Evolutionary conservation across 2,888 invertebrate genomes (phyloP).

Genomic region (Lepeophtheirus nordmannii): DNA sequence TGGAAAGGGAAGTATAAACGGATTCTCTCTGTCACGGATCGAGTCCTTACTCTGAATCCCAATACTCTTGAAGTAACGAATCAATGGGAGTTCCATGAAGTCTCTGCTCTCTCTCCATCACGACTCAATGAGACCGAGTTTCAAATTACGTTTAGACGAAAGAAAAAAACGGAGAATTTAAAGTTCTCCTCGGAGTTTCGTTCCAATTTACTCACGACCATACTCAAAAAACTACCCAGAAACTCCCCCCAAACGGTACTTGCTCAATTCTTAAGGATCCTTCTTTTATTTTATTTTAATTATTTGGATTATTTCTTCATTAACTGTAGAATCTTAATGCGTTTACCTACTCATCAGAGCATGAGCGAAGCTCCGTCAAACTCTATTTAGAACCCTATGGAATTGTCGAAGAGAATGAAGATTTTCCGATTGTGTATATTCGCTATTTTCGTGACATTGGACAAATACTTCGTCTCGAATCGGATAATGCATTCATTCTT

Average conservation of each 20-base stretch:
- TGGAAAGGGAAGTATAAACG: constrained; percentile 62
- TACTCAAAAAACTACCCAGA: constrained; percentile 40
- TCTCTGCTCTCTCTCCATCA: constrained; percentile 37
- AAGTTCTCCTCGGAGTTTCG: constrained; percentile 91
- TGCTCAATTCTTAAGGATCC: not conserved
- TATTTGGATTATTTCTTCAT: not conserved
- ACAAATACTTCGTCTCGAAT: not conserved
- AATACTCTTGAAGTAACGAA: constrained; percentile 75
- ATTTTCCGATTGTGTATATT: not conserved
- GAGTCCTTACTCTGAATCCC: constrained; percentile 96
- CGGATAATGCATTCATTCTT: not conserved
- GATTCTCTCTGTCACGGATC: constrained; percentile 83
- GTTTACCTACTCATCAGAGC: not conserved
- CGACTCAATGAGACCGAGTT: constrained; percentile 7
- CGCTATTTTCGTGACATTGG: not conserved
- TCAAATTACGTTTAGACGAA: constrained; percentile 16
- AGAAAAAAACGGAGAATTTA: constrained; percentile 76
- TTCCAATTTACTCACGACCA: constrained; percentile 58
- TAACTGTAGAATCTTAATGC: not conserved
- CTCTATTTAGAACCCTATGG: not conserved
- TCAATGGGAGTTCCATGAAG: constrained; percentile 71
- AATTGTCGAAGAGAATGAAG: not conserved
- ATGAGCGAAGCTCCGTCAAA: not conserved
- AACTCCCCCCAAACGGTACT: constrained; percentile 37
- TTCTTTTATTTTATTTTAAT: not conserved